Conservation (phyloP, 2,113 vertebrate genomes). For the Phalacrocorax brasilianus region DNA sequence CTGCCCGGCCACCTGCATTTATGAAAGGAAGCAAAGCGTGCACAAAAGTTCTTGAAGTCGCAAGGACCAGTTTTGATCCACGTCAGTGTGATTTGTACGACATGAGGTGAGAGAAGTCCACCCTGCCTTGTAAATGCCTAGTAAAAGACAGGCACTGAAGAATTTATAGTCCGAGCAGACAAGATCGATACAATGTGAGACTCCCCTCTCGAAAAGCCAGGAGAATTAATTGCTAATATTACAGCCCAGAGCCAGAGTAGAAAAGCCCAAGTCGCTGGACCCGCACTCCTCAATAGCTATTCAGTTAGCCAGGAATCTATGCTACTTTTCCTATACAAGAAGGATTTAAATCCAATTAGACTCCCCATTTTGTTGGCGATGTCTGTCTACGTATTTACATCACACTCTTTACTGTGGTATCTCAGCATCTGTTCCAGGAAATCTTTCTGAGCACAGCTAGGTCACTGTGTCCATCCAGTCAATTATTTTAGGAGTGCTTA, state of each 20-base stretch:
- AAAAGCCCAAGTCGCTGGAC: not conserved
- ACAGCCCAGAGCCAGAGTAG: not conserved
- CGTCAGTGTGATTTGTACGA: accelerated
- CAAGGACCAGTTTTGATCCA: not conserved
- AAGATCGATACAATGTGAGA: not conserved
- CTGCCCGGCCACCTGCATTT: not conserved
- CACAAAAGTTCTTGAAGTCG: not conserved
- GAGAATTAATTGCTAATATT: not conserved
- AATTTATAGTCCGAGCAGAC: not conserved
- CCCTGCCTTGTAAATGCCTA: not conserved
- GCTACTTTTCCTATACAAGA: not conserved
- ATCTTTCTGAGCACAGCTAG: not conserved
- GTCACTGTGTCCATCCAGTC: conserved; percentile 22
- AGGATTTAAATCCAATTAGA: conserved; percentile 28
- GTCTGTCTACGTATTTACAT: not conserved
- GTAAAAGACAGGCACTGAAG: not conserved
- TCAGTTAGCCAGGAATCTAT: not conserved
- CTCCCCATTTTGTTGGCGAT: not conserved
- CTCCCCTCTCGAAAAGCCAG: not conserved
- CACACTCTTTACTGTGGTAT: not conserved
- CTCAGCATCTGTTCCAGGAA: conserved; percentile 56
- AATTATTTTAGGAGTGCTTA: conserved; percentile 10
- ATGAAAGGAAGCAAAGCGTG: accelerated
- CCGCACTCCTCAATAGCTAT: not conserved
- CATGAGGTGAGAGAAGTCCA: not conserved